Percentiles rank a stretch among this genome's conserved stretches.
Evolutionary conservation across 1,140 invertebrate species (phyloP).

Genomic region (Tetramorium parvispinum): DNA sequence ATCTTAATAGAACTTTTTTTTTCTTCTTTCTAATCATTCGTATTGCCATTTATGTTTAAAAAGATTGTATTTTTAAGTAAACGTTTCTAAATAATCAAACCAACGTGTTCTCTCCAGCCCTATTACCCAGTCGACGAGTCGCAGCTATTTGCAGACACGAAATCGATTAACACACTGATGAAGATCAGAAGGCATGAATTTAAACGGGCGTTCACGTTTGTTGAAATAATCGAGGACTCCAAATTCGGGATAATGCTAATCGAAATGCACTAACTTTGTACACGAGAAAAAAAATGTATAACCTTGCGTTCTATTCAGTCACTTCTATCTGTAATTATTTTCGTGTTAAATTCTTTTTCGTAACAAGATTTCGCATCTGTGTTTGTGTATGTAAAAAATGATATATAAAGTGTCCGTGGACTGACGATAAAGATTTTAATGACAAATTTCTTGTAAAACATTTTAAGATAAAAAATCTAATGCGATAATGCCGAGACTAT

Average conservation of each 20-base stretch:
- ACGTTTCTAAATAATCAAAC: conserved; percentile 66
- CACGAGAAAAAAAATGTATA: neutral
- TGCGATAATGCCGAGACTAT: too few relatives aligned
- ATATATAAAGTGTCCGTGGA: too few relatives aligned
- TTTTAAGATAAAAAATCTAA: too few relatives aligned
- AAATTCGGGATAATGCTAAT: neutral
- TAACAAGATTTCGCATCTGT: neutral
- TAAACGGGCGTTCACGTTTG: neutral
- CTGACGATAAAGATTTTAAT: too few relatives aligned
- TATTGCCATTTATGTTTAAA: conserved; percentile 65
- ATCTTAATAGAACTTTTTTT: conserved; percentile 62
- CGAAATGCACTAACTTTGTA: neutral
- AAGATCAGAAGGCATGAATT: neutral
- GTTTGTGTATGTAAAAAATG: neutral
- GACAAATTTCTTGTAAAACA: too few relatives aligned
- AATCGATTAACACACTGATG: neutral
- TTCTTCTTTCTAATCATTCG: conserved; percentile 65
- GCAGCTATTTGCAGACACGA: neutral
- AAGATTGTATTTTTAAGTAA: conserved; percentile 71
- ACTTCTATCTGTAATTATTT: neutral
- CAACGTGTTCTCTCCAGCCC: neutral
- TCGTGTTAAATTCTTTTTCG: neutral
- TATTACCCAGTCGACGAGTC: neutral
- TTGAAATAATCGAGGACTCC: neutral
- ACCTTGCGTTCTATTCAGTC: neutral